Evolutionary conservation across 2,888 invertebrate genomes (phyloP).

Genomic region (Acrobasis repandana): DNA sequence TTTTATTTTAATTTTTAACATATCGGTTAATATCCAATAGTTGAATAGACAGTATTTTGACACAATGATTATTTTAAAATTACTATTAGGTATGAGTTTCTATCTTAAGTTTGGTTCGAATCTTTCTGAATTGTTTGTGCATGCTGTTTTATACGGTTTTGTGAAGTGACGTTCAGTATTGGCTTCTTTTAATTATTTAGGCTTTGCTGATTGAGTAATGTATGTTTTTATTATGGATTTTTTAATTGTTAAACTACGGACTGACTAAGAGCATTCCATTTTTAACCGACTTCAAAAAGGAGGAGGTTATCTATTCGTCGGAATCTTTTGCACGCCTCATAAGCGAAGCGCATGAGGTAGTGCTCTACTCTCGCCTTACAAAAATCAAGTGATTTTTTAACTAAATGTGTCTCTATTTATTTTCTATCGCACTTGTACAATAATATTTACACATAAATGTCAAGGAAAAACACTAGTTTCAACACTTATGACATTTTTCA

Average conservation of each 20-base stretch:
- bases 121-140: conserved; percentile 27
- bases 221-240: conserved; percentile 20
- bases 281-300: no score
- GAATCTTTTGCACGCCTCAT: no score
- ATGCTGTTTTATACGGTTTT: conserved; percentile 37
- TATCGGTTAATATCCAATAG: conserved; percentile 23
- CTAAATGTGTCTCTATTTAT: no score
- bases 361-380: no score
- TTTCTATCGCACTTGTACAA: no score
- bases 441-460: no score
- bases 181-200: conserved; percentile 78
- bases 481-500: no score
- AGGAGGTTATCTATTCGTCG: no score
- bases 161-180: conserved; percentile 33
- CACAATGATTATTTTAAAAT: conserved; percentile 27
- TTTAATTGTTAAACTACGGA: background rate
- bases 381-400: no score
- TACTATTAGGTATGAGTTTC: conserved; percentile 20
- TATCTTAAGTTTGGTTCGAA: conserved; percentile 16
- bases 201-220: conserved; percentile 58
- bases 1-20: no score
- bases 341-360: no score
- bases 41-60: conserved; percentile 46
- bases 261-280: background rate
- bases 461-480: no score